These are phyloP conservation scores for Helobdella robusta DNA, from an alignment of 2,888 invertebrate species.

Conservation along the genomic window DNA sequence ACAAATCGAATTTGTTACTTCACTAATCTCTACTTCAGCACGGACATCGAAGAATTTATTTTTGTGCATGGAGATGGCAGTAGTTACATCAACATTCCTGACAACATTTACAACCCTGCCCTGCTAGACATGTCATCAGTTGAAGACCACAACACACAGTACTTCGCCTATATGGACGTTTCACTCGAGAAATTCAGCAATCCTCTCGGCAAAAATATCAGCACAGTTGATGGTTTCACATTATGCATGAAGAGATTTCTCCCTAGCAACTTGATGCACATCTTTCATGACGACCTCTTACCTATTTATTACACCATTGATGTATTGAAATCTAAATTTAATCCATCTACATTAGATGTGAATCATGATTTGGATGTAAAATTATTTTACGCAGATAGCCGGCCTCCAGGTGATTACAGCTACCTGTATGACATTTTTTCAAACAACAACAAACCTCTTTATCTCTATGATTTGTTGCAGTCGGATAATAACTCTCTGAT, in stretches of 20 bases:
- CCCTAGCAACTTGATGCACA: constrained; percentile 55
- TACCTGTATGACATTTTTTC: constrained; percentile 47
- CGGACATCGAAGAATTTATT: constrained; percentile 44
- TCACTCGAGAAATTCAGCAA: constrained; percentile 35
- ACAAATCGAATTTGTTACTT: constrained; percentile 46
- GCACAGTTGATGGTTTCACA: constrained; percentile 32
- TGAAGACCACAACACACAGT: constrained; percentile 46
- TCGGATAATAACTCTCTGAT: constrained; percentile 30
- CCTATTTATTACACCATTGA: constrained; percentile 47
- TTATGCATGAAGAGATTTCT: constrained; percentile 51
- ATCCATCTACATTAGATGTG: too few relatives aligned
- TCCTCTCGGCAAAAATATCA: neutral
- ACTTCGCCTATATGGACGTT: constrained; percentile 43
- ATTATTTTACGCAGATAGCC: constrained; percentile 32
- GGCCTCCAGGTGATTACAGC: constrained; percentile 38
- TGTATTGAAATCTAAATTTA: too few relatives aligned
- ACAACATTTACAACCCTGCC: constrained; percentile 38
- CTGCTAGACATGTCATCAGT: constrained; percentile 48
- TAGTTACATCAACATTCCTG: constrained; percentile 41
- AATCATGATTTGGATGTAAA: constrained; percentile 39
- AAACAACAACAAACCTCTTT: constrained; percentile 35
- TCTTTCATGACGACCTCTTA: constrained; percentile 53
- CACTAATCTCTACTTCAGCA: constrained; percentile 49
- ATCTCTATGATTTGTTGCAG: constrained; percentile 34
- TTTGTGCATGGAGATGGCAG: constrained; percentile 44